Base-by-base conservation (phyloP, 1,140 invertebrate species). In the Apis dorsata region DNA sequence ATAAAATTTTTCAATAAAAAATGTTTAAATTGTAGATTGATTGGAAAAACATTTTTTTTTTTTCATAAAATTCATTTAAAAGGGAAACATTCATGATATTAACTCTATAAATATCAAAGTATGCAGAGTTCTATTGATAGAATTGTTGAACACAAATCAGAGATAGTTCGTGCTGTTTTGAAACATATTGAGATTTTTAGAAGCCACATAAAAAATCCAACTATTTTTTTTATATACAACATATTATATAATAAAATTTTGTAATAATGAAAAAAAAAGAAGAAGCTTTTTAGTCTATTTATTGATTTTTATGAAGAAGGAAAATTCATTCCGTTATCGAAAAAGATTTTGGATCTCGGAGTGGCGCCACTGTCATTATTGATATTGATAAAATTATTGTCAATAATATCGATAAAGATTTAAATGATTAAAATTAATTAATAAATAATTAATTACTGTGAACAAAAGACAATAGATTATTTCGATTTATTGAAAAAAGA, bases 261-360 rank as follows among this genome's bases (percentile, higher is more conserved):
- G 49, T 85, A 88, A 0, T 90, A 93, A 94, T 59, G 81, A 85
- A 49, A 79, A 88, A 57, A 92, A 13, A 13, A 65, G 77, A 77
- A 82, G 92, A 95, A 62, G 95, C 95, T 1, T 95, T 94, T 87
- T 95, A 95, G 95, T 94, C 94, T 1, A 95, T 95, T 88, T 95
- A 95, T 84, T 95, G 95, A 93, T 95, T 90, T 84, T 79, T 90
- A 49, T 79, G 78, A 88, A 44, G 89, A 87, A 59, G 51, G 34
- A 34, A 72, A 49, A 69, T 87, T 75, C 28, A 88, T 74, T 9
- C 24, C 65, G 12, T 9, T 4, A 0, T 69, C 44, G 17, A 53
- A 13, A 59, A 53, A 71, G 15, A 89, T 94, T 1, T 77, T 94
- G 70, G 94, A 95, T 82, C 49, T 94, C 17, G 94, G 94, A 0